These are phyloP conservation scores for Erebia ligea DNA, from an alignment of 2,888 invertebrate genomes.

Conservation along the genomic window DNA sequence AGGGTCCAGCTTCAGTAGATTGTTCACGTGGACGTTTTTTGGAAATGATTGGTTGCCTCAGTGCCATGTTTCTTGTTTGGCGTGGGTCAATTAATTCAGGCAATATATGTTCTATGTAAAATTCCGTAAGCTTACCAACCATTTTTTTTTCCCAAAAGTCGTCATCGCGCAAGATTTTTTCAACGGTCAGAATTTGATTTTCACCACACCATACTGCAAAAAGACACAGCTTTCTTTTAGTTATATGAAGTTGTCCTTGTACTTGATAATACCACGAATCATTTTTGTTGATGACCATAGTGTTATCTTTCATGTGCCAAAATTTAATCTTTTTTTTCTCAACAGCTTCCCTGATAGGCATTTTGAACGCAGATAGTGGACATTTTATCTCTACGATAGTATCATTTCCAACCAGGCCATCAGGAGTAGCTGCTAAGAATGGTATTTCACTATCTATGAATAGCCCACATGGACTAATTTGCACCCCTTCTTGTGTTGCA, in stretches of 20 bases:
- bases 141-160: constrained; percentile 9
- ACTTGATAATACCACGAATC: constrained; percentile 20
- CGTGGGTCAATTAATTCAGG: constrained; percentile 25
- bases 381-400: constrained; percentile 15
- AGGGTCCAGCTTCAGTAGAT: background rate
- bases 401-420: constrained; percentile 14
- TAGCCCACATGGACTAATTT: constrained; percentile 11
- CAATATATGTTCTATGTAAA: constrained; percentile 21
- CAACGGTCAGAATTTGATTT: constrained; percentile 14
- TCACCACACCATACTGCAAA: constrained; percentile 16
- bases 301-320: constrained; percentile 13
- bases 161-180: constrained; percentile 15
- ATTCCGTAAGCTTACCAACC: constrained; percentile 15
- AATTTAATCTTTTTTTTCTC: constrained; percentile 16
- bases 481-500: constrained; percentile 13
- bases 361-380: constrained; percentile 8
- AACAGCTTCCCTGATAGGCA: constrained; percentile 15
- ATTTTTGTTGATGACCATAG: constrained; percentile 16
- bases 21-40: background rate
- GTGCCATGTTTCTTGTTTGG: constrained; percentile 13
- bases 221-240: constrained; percentile 11
- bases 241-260: constrained; percentile 14
- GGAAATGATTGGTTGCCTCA: constrained; percentile 15
- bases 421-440: constrained; percentile 16
- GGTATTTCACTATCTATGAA: constrained; percentile 15